phyloP scores from a whole-genome alignment of 2,888 invertebrate species.

The Galeruca laticollis region DNA sequence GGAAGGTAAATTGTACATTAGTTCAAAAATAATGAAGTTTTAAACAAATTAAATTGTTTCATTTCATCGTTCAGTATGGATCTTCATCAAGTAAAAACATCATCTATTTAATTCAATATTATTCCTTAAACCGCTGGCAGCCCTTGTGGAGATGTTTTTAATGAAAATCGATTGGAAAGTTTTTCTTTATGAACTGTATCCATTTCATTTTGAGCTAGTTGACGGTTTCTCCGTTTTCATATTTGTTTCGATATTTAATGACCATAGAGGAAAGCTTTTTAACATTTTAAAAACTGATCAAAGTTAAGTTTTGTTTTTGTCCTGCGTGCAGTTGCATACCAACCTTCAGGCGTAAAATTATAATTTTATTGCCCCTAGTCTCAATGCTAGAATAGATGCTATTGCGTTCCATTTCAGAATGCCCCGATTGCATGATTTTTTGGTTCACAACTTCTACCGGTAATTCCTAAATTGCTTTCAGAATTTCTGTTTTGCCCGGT shows the following conservation, averaged over 20 bases:
- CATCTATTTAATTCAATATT: too few species aligned
- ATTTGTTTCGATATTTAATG: not conserved
- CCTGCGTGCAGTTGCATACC: constrained; percentile 43
- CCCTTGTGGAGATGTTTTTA: constrained; percentile 22
- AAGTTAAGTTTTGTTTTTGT: constrained; percentile 33
- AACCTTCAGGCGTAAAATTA: constrained; percentile 42
- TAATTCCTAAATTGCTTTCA: constrained; percentile 34
- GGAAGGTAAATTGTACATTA: too few species aligned
- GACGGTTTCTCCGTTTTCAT: not conserved
- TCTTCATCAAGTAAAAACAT: too few species aligned
- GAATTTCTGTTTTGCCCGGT: constrained; percentile 37
- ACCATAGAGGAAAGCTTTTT: not conserved
- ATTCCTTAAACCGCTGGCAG: constrained; percentile 1
- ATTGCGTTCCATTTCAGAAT: constrained; percentile 45
- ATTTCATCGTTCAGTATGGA: too few species aligned
- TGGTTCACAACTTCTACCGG: constrained; percentile 39
- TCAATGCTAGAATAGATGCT: constrained; percentile 44
- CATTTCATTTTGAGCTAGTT: not conserved
- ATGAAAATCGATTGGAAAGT: constrained; percentile 9
- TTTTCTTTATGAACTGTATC: too few species aligned
- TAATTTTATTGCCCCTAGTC: constrained; percentile 39
- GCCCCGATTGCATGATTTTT: constrained; percentile 40
- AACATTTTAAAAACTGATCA: not conserved
- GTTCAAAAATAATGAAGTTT: too few species aligned
- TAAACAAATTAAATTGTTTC: too few species aligned